phyloP scores from a whole-genome alignment of 2,888 invertebrate genomes.

The Steinernema carpocapsae region DNA sequence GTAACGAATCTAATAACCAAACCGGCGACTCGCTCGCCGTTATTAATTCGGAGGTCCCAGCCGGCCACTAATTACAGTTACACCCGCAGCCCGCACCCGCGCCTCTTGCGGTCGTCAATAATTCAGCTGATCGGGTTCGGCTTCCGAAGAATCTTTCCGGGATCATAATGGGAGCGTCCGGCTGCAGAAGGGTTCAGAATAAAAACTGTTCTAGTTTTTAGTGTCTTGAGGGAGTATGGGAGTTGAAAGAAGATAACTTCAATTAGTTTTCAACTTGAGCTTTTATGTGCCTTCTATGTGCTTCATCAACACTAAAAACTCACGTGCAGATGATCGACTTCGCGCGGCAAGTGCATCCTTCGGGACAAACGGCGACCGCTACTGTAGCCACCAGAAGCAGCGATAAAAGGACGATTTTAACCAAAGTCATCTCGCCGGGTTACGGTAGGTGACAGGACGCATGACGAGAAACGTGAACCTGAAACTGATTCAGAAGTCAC shows the following conservation, averaged over 20 bases:
- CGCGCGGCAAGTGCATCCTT: slow-evolving; percentile 42
- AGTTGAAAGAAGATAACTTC: too few species aligned
- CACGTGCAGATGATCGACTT: slow-evolving; percentile 46
- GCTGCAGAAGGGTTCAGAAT: background rate
- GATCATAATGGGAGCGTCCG: background rate
- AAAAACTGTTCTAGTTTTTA: background rate
- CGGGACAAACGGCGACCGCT: slow-evolving; percentile 38
- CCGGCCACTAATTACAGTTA: slow-evolving; percentile 5
- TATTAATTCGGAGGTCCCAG: background rate
- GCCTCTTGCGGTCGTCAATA: slow-evolving; percentile 13
- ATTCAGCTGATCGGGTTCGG: background rate
- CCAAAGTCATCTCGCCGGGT: slow-evolving; percentile 4
- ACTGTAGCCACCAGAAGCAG: slow-evolving; percentile 12
- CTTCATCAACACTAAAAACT: slow-evolving; percentile 41
- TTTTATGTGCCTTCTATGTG: too few species aligned
- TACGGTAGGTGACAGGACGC: background rate
- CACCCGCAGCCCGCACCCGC: slow-evolving; percentile 3
- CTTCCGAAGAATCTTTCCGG: background rate
- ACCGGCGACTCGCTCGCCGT: background rate
- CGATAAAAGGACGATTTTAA: background rate
- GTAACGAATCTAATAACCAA: background rate
- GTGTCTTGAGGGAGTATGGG: too few species aligned
- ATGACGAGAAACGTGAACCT: background rate
- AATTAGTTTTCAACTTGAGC: too few species aligned
- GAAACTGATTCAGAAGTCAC: background rate